These are phyloP conservation scores for Clamator glandarius DNA, from an alignment of 2,797 vertebrate species.

Conservation along the genomic window DNA sequence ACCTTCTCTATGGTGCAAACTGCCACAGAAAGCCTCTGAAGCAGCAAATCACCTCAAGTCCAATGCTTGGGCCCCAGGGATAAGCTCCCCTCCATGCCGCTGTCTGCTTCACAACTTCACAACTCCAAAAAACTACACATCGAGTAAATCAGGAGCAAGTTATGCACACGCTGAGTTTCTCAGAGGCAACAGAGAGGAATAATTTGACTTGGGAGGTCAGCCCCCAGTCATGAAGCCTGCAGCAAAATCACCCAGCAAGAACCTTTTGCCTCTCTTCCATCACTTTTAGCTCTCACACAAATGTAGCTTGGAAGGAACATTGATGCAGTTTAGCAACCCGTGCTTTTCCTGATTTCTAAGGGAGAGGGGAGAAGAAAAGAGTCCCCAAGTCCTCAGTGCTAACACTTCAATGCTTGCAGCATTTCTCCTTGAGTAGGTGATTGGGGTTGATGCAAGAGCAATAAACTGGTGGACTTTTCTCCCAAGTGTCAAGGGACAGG, in stretches of 20 bases:
- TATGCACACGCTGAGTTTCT: accelerated
- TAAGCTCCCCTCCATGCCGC: neutral
- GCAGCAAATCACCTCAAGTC: neutral
- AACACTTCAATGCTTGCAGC: neutral
- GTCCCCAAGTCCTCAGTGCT: neutral
- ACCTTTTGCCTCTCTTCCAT: neutral
- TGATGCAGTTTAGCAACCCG: neutral
- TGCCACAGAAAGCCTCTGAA: neutral
- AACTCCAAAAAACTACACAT: neutral
- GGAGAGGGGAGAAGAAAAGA: neutral
- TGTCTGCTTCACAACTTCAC: neutral
- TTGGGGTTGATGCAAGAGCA: neutral
- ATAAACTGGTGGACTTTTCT: neutral
- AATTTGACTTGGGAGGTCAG: neutral
- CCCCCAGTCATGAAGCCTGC: neutral
- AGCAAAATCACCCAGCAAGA: neutral
- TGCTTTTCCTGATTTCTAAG: neutral
- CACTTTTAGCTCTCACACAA: accelerated
- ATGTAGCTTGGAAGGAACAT: neutral
- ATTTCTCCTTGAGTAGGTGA: neutral
- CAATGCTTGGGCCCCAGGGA: neutral
- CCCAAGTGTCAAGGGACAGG: too few relatives aligned
- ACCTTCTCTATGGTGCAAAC: neutral
- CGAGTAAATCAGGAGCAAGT: neutral
- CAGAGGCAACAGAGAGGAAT: neutral